Base-by-base conservation (phyloP, 2,797 vertebrate genomes). In the Adelosebastes latens region DNA sequence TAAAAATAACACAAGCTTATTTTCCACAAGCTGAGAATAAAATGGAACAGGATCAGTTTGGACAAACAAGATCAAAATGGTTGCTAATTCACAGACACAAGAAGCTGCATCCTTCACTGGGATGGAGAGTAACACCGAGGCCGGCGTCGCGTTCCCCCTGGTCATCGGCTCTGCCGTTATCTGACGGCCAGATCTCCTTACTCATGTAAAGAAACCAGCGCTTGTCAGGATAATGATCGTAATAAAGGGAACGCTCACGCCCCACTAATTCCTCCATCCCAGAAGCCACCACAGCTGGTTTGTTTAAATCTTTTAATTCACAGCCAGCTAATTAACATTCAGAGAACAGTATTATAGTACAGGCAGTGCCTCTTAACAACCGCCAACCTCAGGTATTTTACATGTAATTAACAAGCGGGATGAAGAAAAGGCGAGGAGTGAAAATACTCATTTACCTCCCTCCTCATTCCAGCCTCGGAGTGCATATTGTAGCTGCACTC, bases 1-100 rank as follows among this genome's bases (percentile, higher is more conserved):
- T 95, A 96, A 96, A 96, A 96, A 96, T 95, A 96, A 95, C 95
- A 95, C 90, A 89, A 94, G 94, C 93, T 95, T 93, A 92, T 95
- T 96, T 95, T 94, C 93, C 89, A 92, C 86, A 90, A 94, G 93
- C 93, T 92, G 90, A 93, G 95, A 94, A 95, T 94, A 95, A 95
- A 94, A 92, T 91, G 92, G 93, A 94, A 94, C 93, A 89, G 90
- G 92, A 94, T 95, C 92, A 92, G 90, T 94, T 94, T 93, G 93
- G 92, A 94, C 92, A 93, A 94, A 95, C 91, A 92, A 93, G 86
- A 91, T 94, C 91, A 94, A 95, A 94, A 95, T 94, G 92, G 94
- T 94, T 84, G 90, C 93, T 94, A 95, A 95, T 94, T 95, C 89
- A 83, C 86, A 89, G 70, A 85, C 87, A 87, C 71, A 81, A 82